Evolutionary conservation across 1,140 invertebrate species (phyloP).

Genomic region (Coelopa frigida): DNA sequence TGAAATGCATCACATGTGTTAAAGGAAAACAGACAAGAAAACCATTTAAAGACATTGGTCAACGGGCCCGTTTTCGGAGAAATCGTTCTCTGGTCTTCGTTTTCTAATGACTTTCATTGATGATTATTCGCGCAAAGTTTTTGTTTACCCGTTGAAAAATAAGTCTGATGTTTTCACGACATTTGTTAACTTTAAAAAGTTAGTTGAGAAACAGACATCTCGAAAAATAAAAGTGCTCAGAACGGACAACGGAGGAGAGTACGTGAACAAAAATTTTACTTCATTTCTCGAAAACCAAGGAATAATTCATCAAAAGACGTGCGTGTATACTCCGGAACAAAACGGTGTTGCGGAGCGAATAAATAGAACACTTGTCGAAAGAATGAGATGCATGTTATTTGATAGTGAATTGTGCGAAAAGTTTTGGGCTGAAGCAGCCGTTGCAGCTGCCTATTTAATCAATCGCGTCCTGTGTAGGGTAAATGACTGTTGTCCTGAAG

Average conservation of each 20-base stretch:
- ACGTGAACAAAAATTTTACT: slow-evolving; percentile 21
- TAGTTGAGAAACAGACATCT: slow-evolving; percentile 21
- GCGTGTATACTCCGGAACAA: slow-evolving; percentile 37
- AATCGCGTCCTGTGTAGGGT: slow-evolving; percentile 29
- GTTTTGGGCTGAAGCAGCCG: slow-evolving; percentile 47
- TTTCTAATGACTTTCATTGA: slow-evolving; percentile 42
- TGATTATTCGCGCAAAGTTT: slow-evolving; percentile 28
- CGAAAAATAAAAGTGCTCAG: slow-evolving; percentile 26
- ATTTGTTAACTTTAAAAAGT: slow-evolving; percentile 12
- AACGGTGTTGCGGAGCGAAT: slow-evolving; percentile 33
- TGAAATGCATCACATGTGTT: too few species aligned
- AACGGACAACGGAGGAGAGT: slow-evolving; percentile 39
- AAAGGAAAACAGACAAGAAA: too few species aligned
- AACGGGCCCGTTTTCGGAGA: slow-evolving; percentile 7
- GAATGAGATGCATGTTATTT: slow-evolving; percentile 21
- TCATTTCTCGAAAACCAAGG: slow-evolving; percentile 22
- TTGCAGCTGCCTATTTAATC: slow-evolving; percentile 19
- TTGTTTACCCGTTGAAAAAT: slow-evolving; percentile 1
- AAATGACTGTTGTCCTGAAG: slow-evolving; percentile 22
- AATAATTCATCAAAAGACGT: slow-evolving; percentile 35
- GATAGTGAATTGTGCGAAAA: slow-evolving; percentile 31
- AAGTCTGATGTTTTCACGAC: slow-evolving; percentile 5
- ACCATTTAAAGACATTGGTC: neutral
- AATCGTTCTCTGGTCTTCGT: slow-evolving; percentile 24
- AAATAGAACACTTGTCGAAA: slow-evolving; percentile 21